phyloP scores from a whole-genome alignment of 2,113 vertebrate species.

The Dasyornis broadbenti region DNA sequence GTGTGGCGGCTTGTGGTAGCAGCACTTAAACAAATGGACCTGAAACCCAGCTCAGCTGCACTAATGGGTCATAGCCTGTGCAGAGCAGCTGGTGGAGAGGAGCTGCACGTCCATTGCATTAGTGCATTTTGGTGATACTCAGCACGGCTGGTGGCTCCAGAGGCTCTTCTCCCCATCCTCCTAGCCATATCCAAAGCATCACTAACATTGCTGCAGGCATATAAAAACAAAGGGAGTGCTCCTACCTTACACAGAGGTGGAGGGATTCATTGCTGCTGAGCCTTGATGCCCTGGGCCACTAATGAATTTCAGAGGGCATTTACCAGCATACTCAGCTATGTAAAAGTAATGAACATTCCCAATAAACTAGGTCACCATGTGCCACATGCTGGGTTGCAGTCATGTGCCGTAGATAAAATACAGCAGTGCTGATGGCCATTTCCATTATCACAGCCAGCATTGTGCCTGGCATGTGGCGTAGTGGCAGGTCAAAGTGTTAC shows the following conservation, averaged over 20 bases:
- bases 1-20: background rate
- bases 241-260: background rate
- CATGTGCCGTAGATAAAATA: background rate
- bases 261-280: background rate
- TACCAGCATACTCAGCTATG: background rate
- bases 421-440: background rate
- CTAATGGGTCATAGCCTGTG: background rate
- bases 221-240: background rate
- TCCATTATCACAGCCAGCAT: rapidly evolving
- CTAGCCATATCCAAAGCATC: background rate
- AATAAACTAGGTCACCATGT: background rate
- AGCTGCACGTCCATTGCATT: background rate
- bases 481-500: background rate
- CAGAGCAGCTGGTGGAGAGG: slow-evolving; percentile 9
- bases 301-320: background rate
- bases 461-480: background rate
- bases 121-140: background rate
- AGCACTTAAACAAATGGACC: slow-evolving; percentile 46
- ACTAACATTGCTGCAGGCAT: background rate
- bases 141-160: background rate
- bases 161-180: background rate
- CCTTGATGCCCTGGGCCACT: background rate
- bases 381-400: background rate
- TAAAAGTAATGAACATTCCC: background rate
- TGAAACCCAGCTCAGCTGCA: background rate